Conservation (phyloP, 2,888 invertebrate genomes). For the Tenthredo amoena region DNA sequence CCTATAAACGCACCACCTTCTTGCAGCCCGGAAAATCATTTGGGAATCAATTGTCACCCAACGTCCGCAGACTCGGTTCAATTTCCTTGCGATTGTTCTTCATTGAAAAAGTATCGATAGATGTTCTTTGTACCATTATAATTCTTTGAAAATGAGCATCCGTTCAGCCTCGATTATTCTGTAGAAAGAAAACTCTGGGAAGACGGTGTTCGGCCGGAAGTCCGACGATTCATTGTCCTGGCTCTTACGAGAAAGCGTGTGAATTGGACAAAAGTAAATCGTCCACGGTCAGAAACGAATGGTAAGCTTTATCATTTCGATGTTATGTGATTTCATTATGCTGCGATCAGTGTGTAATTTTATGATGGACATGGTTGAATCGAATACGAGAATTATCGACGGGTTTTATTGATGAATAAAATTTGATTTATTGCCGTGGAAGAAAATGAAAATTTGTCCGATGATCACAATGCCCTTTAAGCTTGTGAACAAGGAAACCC, state of each 20-base stretch:
- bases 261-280: constrained; percentile 3
- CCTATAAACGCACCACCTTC: background rate
- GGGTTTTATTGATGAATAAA: background rate
- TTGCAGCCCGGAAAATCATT: background rate
- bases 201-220: constrained; percentile 1
- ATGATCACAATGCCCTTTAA: constrained; percentile 47
- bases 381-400: background rate
- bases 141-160: background rate
- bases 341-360: background rate
- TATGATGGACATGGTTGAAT: background rate
- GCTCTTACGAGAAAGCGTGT: background rate
- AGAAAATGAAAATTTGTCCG: constrained; percentile 37
- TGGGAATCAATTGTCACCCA: background rate
- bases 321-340: background rate
- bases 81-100: background rate
- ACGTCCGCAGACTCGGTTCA: background rate
- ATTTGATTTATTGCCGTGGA: background rate
- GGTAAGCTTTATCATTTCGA: constrained; percentile 42
- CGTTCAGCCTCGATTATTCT: background rate
- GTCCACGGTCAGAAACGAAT: background rate
- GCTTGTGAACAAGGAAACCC: constrained; percentile 47
- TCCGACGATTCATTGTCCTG: background rate
- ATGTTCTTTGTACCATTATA: background rate
- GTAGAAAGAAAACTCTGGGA: background rate
- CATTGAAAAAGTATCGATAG: constrained; percentile 8